Percentiles rank a stretch among this genome's conserved stretches.
phyloP scores from a whole-genome alignment of 1,140 invertebrate genomes.

The Aphaenogaster ashmeadi region DNA sequence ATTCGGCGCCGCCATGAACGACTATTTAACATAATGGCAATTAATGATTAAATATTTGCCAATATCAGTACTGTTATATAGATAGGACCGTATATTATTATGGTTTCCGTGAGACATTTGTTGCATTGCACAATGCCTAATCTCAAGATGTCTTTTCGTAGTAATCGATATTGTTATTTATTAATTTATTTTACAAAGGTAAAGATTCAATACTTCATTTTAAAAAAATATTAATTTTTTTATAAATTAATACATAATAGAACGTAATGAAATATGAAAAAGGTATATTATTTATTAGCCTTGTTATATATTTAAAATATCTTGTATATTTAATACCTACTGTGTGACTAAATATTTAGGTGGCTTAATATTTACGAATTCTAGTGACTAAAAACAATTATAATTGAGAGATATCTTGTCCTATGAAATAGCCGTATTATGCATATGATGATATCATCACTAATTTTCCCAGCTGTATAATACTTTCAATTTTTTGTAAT shows the following conservation, averaged over 20 bases:
- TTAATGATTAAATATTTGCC: constrained; percentile 32
- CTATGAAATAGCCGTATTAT: constrained; percentile 6
- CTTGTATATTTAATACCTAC: constrained; percentile 4
- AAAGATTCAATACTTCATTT: background rate
- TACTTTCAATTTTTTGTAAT: constrained; percentile 17
- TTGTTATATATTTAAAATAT: constrained; percentile 12
- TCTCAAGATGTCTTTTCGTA: background rate
- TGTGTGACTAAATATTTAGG: constrained; percentile 5
- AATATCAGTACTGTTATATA: background rate
- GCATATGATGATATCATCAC: background rate
- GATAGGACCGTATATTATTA: background rate
- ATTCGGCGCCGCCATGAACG: constrained; percentile 84
- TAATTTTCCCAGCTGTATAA: background rate
- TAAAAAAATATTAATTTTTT: background rate
- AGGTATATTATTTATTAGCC: background rate
- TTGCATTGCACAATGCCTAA: constrained; percentile 2
- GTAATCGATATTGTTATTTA: constrained; percentile 37
- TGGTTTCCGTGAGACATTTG: background rate
- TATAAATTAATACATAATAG: background rate
- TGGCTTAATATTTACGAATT: constrained; percentile 8
- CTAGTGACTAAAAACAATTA: background rate
- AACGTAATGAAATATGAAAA: constrained; percentile 7
- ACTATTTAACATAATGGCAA: constrained; percentile 37
- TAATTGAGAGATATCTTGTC: background rate
- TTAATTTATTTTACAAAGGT: constrained; percentile 35